A percentile compares a stretch with the other conserved stretches of the same genome.
phyloP scores from a whole-genome alignment of 2,888 invertebrate genomes.

The Leptopterna dolabrata region DNA sequence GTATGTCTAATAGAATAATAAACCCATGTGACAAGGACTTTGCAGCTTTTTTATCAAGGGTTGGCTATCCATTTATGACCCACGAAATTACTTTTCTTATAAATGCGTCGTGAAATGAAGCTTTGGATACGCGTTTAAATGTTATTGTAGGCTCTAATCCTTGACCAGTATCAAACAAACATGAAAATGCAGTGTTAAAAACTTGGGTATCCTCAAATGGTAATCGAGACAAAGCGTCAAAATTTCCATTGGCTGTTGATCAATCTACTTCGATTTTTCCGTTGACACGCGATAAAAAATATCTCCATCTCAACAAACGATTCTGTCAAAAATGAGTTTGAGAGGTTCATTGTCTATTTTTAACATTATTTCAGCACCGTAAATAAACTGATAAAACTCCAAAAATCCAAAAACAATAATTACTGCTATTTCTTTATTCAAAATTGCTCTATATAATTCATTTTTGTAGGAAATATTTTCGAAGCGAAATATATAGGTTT shows the following conservation, averaged over 20 bases:
- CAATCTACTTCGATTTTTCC: neutral
- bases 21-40: too few species aligned
- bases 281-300: slow-evolving; percentile 15
- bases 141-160: neutral
- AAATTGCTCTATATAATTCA: slow-evolving; percentile 4
- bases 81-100: neutral
- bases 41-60: too few species aligned
- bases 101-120: neutral
- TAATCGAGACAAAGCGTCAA: slow-evolving; percentile 16
- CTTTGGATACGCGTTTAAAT: neutral
- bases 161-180: neutral
- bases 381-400: neutral
- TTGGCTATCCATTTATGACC: neutral
- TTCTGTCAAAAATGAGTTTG: slow-evolving; percentile 29
- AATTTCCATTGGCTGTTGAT: slow-evolving; percentile 1
- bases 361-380: neutral
- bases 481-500: slow-evolving; percentile 8
- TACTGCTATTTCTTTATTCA: neutral
- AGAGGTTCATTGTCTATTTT: slow-evolving; percentile 20
- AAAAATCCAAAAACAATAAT: too few species aligned
- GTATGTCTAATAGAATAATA: too few species aligned
- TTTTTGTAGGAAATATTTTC: slow-evolving; percentile 25
- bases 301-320: neutral
- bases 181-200: too few species aligned
- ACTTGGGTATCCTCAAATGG: neutral